Percentiles rank a stretch among this genome's conserved stretches.
phyloP scores from a whole-genome alignment of 2,113 vertebrate species.

The Gobiocypris rarus region DNA sequence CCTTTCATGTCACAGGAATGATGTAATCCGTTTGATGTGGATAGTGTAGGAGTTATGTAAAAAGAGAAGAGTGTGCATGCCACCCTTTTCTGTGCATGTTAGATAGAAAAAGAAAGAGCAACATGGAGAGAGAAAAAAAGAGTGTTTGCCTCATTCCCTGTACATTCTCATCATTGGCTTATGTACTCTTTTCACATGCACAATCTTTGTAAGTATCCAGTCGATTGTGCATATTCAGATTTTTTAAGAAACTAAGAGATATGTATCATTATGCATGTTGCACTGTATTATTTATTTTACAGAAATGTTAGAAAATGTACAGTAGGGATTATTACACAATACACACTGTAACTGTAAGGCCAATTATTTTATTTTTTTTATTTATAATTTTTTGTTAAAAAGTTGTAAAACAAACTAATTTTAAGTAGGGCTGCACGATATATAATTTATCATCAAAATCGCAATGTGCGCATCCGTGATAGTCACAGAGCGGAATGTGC shows the following conservation, averaged over 20 bases:
- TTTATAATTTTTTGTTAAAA: too few relatives aligned
- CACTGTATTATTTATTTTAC: background rate
- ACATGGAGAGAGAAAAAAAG: background rate
- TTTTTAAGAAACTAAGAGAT: background rate
- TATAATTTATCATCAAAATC: too few relatives aligned
- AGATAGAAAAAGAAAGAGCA: background rate
- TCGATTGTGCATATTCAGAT: background rate
- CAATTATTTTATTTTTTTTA: background rate
- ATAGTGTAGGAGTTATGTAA: conserved; percentile 57
- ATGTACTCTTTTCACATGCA: background rate
- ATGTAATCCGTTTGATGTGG: conserved; percentile 71
- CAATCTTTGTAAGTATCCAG: background rate
- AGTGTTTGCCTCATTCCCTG: conserved; percentile 3
- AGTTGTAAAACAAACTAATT: too few relatives aligned
- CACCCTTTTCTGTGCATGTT: background rate
- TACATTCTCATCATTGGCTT: background rate
- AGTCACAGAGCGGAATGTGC: too few relatives aligned
- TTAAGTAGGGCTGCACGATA: too few relatives aligned
- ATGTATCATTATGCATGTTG: background rate
- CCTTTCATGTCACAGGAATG: conserved; percentile 53
- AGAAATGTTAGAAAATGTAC: background rate
- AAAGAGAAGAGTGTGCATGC: conserved; percentile 18
- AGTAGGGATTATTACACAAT: too few relatives aligned
- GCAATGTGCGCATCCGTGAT: too few relatives aligned
- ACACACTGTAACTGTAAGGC: background rate